Evolutionary conservation across 2,888 invertebrate genomes (phyloP), one percentile per base, ranked within the genome.

Genomic region (Epirrhoe tristata): DNA sequence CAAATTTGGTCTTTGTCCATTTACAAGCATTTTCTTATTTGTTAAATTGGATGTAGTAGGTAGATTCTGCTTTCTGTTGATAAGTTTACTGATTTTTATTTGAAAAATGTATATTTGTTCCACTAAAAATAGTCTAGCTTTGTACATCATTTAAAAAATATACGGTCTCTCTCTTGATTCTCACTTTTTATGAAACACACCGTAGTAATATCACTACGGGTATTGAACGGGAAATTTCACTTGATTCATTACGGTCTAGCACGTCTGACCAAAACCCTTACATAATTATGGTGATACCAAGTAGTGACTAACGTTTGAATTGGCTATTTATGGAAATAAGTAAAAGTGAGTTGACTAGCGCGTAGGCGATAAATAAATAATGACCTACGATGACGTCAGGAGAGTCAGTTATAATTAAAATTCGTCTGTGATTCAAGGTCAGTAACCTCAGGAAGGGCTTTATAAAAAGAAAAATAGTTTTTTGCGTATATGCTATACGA

Each of bases 201-300:
- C 24, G 24, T n/a, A n/a, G n/a, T n/a, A n/a, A n/a, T n/a, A n/a
- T n/a, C n/a, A 24, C 1, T 24, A 24, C 24, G 24, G 3, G 24
- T 24, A 24, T n/a, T n/a, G n/a, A n/a, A 43, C 39, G 39, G 39
- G 39, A 39, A 39, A 43, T 43, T 43, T 2, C 12, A 43, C 10
- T 10, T 43, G 39, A 12, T 43, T 43, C 39, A 43, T 43, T 43
- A 12, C 12, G 12, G 71, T 74, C 66, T 71, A 71, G 71, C 71
- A 61, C n/a, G 16, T 16, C 46, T 74, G 81, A 83, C 83, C 86
- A 83, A 81, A 83, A 81, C 78, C 76, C 80, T 85, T 87, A 83
- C 71, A 78, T 83, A 87, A 85, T 62, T 67, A 51, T 36, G 34
- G 0, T 52, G 50, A 68, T 57, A 69, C 67, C 69, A 74, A 5